Conservation (phyloP, 2,113 vertebrate species). For the Poecilia latipinna region DNA sequence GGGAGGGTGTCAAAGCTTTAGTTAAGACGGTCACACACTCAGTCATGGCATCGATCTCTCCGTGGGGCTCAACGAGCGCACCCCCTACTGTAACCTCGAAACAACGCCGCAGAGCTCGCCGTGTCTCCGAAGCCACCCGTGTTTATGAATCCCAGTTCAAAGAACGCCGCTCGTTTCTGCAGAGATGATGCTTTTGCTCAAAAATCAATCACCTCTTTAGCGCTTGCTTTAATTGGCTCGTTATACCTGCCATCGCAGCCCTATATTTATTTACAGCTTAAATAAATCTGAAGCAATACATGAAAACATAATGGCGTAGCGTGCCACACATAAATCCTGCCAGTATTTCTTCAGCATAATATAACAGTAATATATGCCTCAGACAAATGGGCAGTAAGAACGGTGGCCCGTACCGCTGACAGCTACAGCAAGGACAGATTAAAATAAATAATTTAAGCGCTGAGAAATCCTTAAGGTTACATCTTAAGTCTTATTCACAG, state of each 20-base stretch:
- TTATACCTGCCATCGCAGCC: neutral
- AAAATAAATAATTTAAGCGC: neutral
- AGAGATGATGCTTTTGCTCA: too few relatives aligned
- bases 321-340: too few relatives aligned
- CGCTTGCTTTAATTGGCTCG: neutral
- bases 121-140: too few relatives aligned
- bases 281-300: neutral
- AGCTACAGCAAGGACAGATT: neutral
- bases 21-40: too few relatives aligned
- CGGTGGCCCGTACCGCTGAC: neutral
- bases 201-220: neutral
- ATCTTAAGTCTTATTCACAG: neutral
- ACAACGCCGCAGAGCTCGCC: too few relatives aligned
- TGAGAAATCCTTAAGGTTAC: neutral
- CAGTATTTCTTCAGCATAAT: neutral
- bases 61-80: too few relatives aligned
- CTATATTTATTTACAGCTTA: neutral
- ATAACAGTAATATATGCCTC: neutral
- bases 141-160: too few relatives aligned
- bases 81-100: too few relatives aligned
- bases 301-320: too few relatives aligned
- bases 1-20: too few relatives aligned
- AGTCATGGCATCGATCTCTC: too few relatives aligned
- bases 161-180: too few relatives aligned
- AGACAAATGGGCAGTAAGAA: neutral